phyloP scores from a whole-genome alignment of 2,888 invertebrate species.

The Atherix ibis region DNA sequence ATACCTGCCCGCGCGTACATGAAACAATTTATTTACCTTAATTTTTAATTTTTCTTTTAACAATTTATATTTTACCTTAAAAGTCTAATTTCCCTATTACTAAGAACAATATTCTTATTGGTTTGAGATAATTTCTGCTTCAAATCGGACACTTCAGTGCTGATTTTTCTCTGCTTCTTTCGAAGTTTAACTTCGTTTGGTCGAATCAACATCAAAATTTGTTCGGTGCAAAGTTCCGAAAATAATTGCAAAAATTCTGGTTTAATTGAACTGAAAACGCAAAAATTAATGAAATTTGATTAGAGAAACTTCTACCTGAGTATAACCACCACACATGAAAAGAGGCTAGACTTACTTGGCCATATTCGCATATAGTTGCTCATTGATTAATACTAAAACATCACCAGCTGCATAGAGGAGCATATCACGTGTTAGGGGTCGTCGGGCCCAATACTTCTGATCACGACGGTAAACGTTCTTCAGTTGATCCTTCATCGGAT shows the following conservation, averaged over 20 bases:
- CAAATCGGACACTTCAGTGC: conserved; percentile 77
- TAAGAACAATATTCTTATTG: conserved; percentile 73
- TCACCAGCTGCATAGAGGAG: conserved; percentile 81
- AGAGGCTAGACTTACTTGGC: conserved; percentile 40
- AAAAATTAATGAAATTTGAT: conserved; percentile 4
- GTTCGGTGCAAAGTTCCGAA: conserved; percentile 75
- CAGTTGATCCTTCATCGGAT: conserved; percentile 80
- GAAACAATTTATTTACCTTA: no score
- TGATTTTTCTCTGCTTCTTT: conserved; percentile 79
- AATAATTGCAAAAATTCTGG: conserved; percentile 57
- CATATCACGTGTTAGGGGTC: conserved; percentile 83
- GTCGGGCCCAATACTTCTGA: conserved; percentile 75
- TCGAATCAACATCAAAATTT: conserved; percentile 68
- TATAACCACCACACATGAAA: no score
- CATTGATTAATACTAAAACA: conserved; percentile 72
- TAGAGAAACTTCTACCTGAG: no score
- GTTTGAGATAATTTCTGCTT: conserved; percentile 65
- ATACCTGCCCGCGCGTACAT: no score
- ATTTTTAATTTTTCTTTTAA: no score
- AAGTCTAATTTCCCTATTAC: conserved; percentile 79
- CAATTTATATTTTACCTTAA: conserved; percentile 52
- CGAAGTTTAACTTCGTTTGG: conserved; percentile 73
- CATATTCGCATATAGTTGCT: conserved; percentile 63
- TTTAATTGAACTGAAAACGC: conserved; percentile 45
- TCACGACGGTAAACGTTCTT: conserved; percentile 74